Evolutionary conservation across 2,797 vertebrate species (phyloP).

Genomic region (Mycteria americana): DNA sequence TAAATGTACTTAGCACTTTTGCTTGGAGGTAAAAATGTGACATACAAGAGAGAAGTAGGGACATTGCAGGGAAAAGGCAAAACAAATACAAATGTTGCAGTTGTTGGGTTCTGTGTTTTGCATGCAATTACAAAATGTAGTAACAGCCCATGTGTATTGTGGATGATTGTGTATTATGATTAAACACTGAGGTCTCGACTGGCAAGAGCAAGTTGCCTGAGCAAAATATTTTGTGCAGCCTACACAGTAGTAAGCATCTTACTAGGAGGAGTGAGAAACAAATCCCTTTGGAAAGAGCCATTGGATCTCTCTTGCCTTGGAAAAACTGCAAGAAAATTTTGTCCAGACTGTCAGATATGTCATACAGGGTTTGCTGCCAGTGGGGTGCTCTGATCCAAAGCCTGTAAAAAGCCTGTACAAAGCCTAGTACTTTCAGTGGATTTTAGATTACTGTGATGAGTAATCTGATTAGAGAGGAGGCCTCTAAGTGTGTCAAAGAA

Average conservation of each 20-base stretch:
- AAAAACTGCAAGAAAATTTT: background rate
- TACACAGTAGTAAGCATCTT: background rate
- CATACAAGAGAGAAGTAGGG: background rate
- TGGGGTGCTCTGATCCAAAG: background rate
- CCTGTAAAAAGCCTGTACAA: background rate
- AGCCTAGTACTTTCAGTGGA: background rate
- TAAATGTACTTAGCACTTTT: background rate
- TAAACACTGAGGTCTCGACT: background rate
- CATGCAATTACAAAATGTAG: background rate
- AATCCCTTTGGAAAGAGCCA: background rate
- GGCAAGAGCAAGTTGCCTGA: background rate
- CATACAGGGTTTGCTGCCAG: background rate
- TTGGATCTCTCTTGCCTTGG: background rate
- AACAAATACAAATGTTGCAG: background rate
- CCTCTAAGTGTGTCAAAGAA: background rate
- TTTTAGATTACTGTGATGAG: background rate
- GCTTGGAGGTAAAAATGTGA: background rate
- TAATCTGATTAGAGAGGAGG: background rate
- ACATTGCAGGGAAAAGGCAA: background rate
- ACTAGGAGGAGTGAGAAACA: background rate
- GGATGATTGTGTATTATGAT: background rate
- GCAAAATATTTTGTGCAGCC: background rate
- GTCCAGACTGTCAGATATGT: background rate
- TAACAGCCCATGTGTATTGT: background rate
- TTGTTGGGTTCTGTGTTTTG: background rate